Base-by-base conservation (phyloP, 2,888 invertebrate genomes). In the Eumacrocentrus americanus region DNA sequence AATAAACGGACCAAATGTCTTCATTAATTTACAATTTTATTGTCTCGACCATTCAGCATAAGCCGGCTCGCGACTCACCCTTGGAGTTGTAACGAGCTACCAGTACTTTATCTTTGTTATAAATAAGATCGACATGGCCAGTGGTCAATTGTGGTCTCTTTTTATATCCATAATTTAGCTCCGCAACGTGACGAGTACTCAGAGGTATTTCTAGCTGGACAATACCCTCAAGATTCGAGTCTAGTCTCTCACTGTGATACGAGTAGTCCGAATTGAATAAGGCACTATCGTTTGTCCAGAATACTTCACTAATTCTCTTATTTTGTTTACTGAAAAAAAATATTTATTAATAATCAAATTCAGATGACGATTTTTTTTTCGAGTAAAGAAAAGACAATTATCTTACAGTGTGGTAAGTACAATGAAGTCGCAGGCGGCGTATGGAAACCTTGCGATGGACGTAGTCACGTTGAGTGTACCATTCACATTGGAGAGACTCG, bases 221-320 rank as follows among this genome's bases (percentile, higher is more conserved):
- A 5, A 83, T 81, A 6, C 93, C 93, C 57, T 86, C 85, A 65
- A 87, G 82, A 25, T 78, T 81, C 18, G 83, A 83, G 61, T 86
- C 84, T 4, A 81, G 73, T 64, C 83, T 84, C 1, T 83, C 69
- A 7, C 80, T 82, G 25, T 74, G 81, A 59, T 84, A 85, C 5
- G 67, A 72, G 73, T 89, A 90, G 12, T 87, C 86, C 0, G 89
- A 87, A 71, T 91, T 88, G n/a, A 92, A 76, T 2, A 88, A 77
- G 0, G 91, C 91, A 0, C 86, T 87, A 69, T 91, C 87, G 72
- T 87, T 86, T 0, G 89, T 87, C 92, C 92, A 92, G 71, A 86
- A 86, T 9, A 89, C 76, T 67, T 88, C 84, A 1, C 89, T 78
- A 75, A 86, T 86, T 46, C 87, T 84, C 70, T 84, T 84, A 64